phyloP scores from a whole-genome alignment of 2,888 invertebrate genomes.

The Tetragonisca angustula region DNA sequence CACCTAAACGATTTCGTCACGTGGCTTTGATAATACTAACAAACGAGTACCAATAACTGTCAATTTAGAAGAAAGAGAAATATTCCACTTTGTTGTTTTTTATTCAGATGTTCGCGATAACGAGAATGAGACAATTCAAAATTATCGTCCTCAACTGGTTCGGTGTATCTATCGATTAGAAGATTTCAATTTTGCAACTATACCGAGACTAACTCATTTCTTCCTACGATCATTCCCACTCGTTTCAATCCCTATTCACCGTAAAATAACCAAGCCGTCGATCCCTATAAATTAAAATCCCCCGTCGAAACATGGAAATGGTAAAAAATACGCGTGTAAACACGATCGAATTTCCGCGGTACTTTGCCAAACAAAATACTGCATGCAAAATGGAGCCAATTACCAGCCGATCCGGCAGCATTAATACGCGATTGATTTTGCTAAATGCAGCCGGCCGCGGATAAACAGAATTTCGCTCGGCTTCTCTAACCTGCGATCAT shows the following conservation, averaged over 20 bases:
- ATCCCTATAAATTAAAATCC: background rate
- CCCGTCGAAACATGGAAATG: background rate
- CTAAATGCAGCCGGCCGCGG: background rate
- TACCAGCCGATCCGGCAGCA: background rate
- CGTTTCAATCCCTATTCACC: constrained; percentile 13
- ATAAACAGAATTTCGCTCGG: constrained; percentile 5
- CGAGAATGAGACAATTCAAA: constrained; percentile 1
- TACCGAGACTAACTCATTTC: constrained; percentile 3
- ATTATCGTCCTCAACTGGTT: background rate
- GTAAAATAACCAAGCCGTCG: background rate
- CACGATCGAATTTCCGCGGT: background rate
- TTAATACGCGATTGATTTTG: constrained; percentile 20
- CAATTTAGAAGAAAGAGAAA: no score
- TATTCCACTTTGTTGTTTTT: no score
- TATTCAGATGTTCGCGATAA: background rate
- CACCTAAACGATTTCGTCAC: no score
- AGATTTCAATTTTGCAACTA: constrained; percentile 28
- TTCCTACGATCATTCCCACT: background rate
- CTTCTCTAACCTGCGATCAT: background rate
- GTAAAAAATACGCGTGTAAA: background rate
- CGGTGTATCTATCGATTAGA: background rate
- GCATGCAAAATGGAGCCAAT: background rate
- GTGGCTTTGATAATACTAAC: no score
- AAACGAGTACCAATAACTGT: no score
- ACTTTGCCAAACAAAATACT: background rate